A percentile compares a stretch with the other conserved stretches of the same genome.
phyloP scores from a whole-genome alignment of 2,888 invertebrate species.

The Acholoe squamosa region DNA sequence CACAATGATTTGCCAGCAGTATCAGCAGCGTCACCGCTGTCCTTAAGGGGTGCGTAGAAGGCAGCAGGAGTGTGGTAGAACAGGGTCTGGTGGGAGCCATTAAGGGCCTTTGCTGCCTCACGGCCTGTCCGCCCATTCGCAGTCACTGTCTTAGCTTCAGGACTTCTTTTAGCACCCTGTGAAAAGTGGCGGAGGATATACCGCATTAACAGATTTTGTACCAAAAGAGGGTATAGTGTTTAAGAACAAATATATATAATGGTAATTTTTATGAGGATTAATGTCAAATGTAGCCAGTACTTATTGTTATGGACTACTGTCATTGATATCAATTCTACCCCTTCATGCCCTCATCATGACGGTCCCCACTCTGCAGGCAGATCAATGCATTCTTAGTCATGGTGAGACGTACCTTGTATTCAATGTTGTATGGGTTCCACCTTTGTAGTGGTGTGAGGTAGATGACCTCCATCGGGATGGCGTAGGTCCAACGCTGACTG shows the following conservation, averaged over 20 bases:
- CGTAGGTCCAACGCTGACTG: slow-evolving; percentile 65
- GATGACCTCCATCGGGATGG: slow-evolving; percentile 67
- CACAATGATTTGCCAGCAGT: not conserved
- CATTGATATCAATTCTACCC: not conserved
- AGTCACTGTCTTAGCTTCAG: not conserved
- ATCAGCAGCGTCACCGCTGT: slow-evolving; percentile 31
- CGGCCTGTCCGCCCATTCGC: slow-evolving; percentile 69
- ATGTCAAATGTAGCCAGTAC: not conserved
- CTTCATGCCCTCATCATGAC: not conserved
- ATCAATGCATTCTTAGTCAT: not conserved
- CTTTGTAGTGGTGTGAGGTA: slow-evolving; percentile 66
- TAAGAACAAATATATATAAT: not conserved
- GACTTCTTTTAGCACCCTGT: not conserved
- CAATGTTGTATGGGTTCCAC: slow-evolving; percentile 64
- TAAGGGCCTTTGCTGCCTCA: slow-evolving; percentile 52
- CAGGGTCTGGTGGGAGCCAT: slow-evolving; percentile 17
- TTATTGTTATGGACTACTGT: not conserved
- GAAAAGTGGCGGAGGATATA: not conserved
- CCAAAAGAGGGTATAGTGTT: not conserved
- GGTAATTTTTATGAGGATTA: not conserved
- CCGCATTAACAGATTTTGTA: too few species aligned
- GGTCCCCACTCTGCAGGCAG: not conserved
- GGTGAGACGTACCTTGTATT: not conserved
- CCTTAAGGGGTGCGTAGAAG: slow-evolving; percentile 4
- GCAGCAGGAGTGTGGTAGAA: slow-evolving; percentile 56